These are phyloP conservation scores for Andrena marginata DNA, from an alignment of 2,888 invertebrate genomes.

Conservation along the genomic window DNA sequence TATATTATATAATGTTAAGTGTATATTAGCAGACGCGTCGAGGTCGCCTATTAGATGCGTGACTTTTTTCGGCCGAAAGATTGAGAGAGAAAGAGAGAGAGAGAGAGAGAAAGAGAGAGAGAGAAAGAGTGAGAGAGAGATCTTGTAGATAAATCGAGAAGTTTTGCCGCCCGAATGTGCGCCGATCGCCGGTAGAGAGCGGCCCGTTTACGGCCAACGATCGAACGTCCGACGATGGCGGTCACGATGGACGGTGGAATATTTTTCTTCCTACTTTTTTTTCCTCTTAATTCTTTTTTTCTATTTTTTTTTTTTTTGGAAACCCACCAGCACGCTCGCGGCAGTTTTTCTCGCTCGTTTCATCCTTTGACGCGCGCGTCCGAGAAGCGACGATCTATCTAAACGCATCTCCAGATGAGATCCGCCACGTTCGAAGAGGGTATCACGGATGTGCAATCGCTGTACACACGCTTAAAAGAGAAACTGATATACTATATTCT, in stretches of 20 bases:
- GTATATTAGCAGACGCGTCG: not conserved
- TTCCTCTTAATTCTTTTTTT: too few relatives aligned
- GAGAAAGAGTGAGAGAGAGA: not conserved
- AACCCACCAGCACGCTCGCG: not conserved
- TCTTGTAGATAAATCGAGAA: not conserved
- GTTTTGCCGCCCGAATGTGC: not conserved
- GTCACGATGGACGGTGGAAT: conserved; percentile 4
- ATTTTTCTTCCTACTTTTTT: too few relatives aligned
- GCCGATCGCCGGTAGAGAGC: not conserved
- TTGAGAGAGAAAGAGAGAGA: conserved; percentile 2
- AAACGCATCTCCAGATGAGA: conserved; percentile 44
- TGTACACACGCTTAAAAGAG: conserved; percentile 70
- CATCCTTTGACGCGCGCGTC: conserved; percentile 12
- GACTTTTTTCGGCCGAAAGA: not conserved
- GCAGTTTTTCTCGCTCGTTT: conserved; percentile 16
- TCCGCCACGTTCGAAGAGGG: conserved; percentile 49
- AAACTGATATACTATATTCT: conserved; percentile 59
- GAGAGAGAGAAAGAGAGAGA: not conserved
- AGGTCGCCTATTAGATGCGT: conserved; percentile 21
- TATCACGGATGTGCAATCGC: conserved; percentile 68
- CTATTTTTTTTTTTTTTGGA: not conserved
- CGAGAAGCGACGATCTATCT: conserved; percentile 27
- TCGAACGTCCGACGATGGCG: not conserved
- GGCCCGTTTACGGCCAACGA: not conserved
- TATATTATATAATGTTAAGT: conserved; percentile 1